phyloP scores from a whole-genome alignment of 2,888 invertebrate species.

The Cyrtodaria siliqua region DNA sequence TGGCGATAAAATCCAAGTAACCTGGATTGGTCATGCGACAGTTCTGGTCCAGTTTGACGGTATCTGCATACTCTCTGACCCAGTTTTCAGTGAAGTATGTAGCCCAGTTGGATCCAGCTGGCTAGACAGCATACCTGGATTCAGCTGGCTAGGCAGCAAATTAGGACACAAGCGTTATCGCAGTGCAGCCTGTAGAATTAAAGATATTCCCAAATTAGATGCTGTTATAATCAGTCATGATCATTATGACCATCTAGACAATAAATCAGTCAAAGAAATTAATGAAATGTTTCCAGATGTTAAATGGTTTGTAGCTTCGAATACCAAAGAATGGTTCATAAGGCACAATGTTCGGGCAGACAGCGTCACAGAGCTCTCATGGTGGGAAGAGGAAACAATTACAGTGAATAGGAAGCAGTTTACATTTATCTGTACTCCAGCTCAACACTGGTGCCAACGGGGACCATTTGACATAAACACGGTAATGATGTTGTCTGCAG shows the following conservation, averaged over 20 bases:
- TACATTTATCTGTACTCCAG: slow-evolving; percentile 86
- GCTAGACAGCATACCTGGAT: too few species aligned
- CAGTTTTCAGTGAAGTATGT: slow-evolving; percentile 85
- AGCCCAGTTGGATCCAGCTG: slow-evolving; percentile 75
- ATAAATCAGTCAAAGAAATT: slow-evolving; percentile 74
- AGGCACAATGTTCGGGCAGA: slow-evolving; percentile 70
- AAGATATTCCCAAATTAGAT: slow-evolving; percentile 85
- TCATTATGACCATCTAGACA: slow-evolving; percentile 87
- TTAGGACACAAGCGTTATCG: slow-evolving; percentile 85
- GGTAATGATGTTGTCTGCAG: too few species aligned
- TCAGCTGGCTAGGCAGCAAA: too few species aligned
- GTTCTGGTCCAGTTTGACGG: slow-evolving; percentile 86
- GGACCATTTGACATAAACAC: slow-evolving; percentile 85
- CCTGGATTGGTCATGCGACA: slow-evolving; percentile 87
- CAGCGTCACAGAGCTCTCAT: slow-evolving; percentile 55
- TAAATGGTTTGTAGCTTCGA: slow-evolving; percentile 75
- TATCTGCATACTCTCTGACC: slow-evolving; percentile 86
- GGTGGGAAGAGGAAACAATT: slow-evolving; percentile 49
- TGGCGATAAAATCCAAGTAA: slow-evolving; percentile 73
- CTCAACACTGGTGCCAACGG: slow-evolving; percentile 87
- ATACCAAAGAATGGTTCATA: slow-evolving; percentile 82
- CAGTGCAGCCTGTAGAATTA: slow-evolving; percentile 74
- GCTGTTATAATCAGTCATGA: slow-evolving; percentile 87
- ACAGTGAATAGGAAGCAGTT: slow-evolving; percentile 11
- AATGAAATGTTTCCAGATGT: slow-evolving; percentile 54